phyloP scores from a whole-genome alignment of 2,113 vertebrate species.

The Psilopsiagon aurifrons region DNA sequence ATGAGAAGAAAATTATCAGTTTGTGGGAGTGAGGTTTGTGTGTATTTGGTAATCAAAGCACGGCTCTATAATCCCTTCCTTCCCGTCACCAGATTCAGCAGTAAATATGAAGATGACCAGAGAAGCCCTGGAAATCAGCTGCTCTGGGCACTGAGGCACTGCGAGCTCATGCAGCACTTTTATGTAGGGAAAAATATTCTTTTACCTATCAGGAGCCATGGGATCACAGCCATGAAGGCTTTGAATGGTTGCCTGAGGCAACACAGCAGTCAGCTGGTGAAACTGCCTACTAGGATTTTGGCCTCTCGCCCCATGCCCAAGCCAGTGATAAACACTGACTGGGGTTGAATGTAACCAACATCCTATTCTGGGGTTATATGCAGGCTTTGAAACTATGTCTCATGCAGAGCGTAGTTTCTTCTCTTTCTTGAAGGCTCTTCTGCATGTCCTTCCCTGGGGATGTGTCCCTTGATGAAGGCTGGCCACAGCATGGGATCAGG shows the following conservation, averaged over 20 bases:
- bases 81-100: background rate
- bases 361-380: background rate
- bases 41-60: background rate
- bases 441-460: background rate
- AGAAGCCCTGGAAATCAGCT: background rate
- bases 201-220: background rate
- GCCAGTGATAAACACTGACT: background rate
- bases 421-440: background rate
- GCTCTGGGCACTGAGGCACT: background rate
- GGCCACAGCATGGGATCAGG: background rate
- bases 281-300: background rate
- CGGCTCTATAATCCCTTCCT: background rate
- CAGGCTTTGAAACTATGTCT: background rate
- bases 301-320: background rate
- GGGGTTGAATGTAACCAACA: background rate
- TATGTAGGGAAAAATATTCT: background rate
- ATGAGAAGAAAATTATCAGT: background rate
- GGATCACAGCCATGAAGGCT: rapidly evolving
- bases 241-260: background rate
- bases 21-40: background rate
- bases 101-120: background rate
- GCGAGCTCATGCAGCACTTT: rapidly evolving
- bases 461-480: background rate
- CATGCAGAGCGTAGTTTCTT: background rate
- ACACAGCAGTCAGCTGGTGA: background rate